Evolutionary conservation across 1,140 invertebrate species (phyloP).

Genomic region (Helicoverpa armigera): DNA sequence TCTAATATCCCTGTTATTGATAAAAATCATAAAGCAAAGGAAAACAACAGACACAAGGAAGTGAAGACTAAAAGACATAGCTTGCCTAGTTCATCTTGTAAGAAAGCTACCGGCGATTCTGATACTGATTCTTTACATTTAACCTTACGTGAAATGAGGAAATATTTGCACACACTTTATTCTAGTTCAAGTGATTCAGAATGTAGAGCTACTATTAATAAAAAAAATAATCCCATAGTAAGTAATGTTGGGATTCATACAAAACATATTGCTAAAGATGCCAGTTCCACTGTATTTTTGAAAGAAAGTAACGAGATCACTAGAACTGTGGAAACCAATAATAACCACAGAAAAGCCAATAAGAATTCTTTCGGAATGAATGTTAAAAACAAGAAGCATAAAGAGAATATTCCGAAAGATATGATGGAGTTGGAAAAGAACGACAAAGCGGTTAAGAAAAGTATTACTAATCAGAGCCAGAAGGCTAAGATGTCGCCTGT

Average conservation of each 20-base stretch:
- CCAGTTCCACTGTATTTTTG: slow-evolving; percentile 66
- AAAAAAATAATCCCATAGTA: slow-evolving; percentile 82
- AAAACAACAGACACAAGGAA: slow-evolving; percentile 71
- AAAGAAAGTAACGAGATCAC: slow-evolving; percentile 74
- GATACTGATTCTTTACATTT: slow-evolving; percentile 92
- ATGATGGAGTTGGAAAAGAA: slow-evolving; percentile 71
- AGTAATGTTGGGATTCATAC: slow-evolving; percentile 77
- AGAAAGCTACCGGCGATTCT: slow-evolving; percentile 83
- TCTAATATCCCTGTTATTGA: slow-evolving; percentile 72
- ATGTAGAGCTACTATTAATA: slow-evolving; percentile 74
- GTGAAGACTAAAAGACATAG: slow-evolving; percentile 82
- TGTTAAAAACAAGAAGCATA: slow-evolving; percentile 89
- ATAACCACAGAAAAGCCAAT: slow-evolving; percentile 87
- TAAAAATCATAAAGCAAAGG: slow-evolving; percentile 83
- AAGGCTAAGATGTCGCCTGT: slow-evolving; percentile 88
- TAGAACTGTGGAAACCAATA: slow-evolving; percentile 75
- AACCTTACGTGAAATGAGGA: slow-evolving; percentile 94
- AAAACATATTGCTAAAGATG: slow-evolving; percentile 66
- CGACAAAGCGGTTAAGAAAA: slow-evolving; percentile 67
- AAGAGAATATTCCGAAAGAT: slow-evolving; percentile 86
- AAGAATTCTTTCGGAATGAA: slow-evolving; percentile 88
- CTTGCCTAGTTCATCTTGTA: slow-evolving; percentile 86
- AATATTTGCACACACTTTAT: slow-evolving; percentile 93
- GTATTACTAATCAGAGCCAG: slow-evolving; percentile 76
- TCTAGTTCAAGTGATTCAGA: slow-evolving; percentile 89